Base-by-base conservation (phyloP, 2,888 invertebrate species). In the Corbicula japonica region DNA sequence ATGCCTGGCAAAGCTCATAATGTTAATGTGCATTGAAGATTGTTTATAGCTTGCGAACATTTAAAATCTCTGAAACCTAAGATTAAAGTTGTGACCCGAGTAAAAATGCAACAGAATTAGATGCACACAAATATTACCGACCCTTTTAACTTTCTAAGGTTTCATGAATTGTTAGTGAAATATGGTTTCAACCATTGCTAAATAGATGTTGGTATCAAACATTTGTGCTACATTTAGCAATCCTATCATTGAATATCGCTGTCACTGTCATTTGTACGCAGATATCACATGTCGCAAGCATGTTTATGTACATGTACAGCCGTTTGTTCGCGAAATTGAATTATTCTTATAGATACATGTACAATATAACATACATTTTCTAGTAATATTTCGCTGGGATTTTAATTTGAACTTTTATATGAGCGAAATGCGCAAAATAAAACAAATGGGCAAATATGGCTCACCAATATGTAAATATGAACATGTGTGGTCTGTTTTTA, bases 11-110 rank as follows among this genome's bases (percentile, higher is more conserved):
- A 6, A 35, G 21, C 15, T 21, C 35, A 35, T 2, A 35, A 58
- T 58, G 58, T 58, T 58, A 58, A 58, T 58, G n/a, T 58, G 58
- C 58, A 58, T 28, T 35, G 21, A 21, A 34, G 58, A 35, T 35
- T 15, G 12, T 58, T 58, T 26, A 35, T 58, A 35, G 58, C 35
- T 35, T 58, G 58, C n/a, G 58, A 58, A 58, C 35, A 58, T 58
- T 35, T 15, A 35, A n/a, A 23, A 58, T 58, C 21, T 35, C 12
- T 3, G 35, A 58, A 58, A 58, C 35, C 8, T 35, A 35, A 58
- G 21, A 34, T 58, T 58, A 21, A 21, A 12, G 58, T 58, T 34
- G 35, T 58, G 58, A 58, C 58, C 58, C 58, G 58, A 58, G 35
- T 46, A 46, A 18, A 21, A 4, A 46, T 46, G 18, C 46, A 46